These are phyloP conservation scores for Hyposoter dolosus DNA, from an alignment of 2,888 invertebrate genomes.

Conservation along the genomic window DNA sequence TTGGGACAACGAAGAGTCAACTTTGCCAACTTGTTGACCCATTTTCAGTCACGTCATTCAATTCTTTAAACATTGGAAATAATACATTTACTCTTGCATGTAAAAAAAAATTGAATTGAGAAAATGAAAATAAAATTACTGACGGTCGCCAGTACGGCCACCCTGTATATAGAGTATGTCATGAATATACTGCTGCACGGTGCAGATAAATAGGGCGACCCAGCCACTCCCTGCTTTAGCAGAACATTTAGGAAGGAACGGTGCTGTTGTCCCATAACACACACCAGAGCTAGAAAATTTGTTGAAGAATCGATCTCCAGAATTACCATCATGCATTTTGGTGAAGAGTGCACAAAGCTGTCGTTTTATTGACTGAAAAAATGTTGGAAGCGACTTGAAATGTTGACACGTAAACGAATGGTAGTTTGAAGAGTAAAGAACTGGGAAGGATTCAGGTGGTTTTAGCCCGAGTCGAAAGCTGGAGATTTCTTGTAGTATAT, in stretches of 20 bases:
- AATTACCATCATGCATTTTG: conserved; percentile 49
- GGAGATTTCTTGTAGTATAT: background rate
- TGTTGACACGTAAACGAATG: conserved; percentile 34
- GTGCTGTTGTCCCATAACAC: conserved; percentile 32
- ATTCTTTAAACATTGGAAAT: too few species aligned
- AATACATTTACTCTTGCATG: too few species aligned
- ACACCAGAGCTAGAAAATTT: conserved; percentile 50
- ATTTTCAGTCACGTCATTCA: too few species aligned
- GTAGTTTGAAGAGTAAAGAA: conserved; percentile 56
- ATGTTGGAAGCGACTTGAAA: conserved; percentile 48
- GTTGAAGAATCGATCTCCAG: conserved; percentile 43
- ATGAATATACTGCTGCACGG: conserved; percentile 14
- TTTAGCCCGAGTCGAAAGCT: background rate
- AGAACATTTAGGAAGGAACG: conserved; percentile 5
- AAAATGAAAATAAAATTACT: too few species aligned
- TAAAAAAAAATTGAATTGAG: too few species aligned
- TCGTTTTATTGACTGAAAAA: conserved; percentile 24
- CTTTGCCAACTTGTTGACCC: too few species aligned
- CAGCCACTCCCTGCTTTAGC: background rate
- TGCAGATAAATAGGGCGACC: conserved; percentile 56
- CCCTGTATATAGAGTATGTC: background rate
- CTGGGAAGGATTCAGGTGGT: background rate
- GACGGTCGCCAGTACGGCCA: too few species aligned
- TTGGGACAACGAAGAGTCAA: too few species aligned
- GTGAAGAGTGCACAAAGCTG: conserved; percentile 23